These are phyloP conservation scores for Drosophila guanche DNA, from an alignment of 1,140 invertebrate species.

Conservation along the genomic window DNA sequence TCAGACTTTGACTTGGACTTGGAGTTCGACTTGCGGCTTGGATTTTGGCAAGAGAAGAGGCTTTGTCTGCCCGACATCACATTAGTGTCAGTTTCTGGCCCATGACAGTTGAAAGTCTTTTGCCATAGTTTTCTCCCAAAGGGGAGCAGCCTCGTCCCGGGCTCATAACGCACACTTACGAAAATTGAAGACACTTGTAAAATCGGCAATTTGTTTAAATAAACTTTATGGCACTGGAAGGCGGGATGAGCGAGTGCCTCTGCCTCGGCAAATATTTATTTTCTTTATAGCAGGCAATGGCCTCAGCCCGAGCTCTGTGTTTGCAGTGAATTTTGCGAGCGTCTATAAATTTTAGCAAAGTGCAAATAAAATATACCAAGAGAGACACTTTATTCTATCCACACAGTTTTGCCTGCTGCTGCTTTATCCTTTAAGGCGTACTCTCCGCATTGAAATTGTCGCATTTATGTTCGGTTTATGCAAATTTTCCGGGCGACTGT, in stretches of 20 bases:
- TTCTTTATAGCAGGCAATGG: slow-evolving; percentile 10
- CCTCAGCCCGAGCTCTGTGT: slow-evolving; percentile 13
- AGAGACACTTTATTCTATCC: slow-evolving; percentile 29
- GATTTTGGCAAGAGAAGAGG: slow-evolving; percentile 39
- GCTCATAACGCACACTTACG: slow-evolving; percentile 72
- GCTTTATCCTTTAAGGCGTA: slow-evolving; percentile 71
- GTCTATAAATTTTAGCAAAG: slow-evolving; percentile 81
- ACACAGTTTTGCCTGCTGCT: slow-evolving; percentile 32
- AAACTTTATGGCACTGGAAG: slow-evolving; percentile 77
- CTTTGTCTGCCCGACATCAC: slow-evolving; percentile 41
- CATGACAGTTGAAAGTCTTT: slow-evolving; percentile 31
- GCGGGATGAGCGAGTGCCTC: slow-evolving; percentile 20
- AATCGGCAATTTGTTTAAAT: slow-evolving; percentile 82
- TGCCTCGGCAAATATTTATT: slow-evolving; percentile 30
- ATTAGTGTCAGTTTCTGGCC: slow-evolving; percentile 61
- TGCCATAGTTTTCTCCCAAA: slow-evolving; percentile 21
- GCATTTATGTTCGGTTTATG: slow-evolving; percentile 81
- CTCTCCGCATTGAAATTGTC: slow-evolving; percentile 70
- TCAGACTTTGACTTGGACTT: slow-evolving; percentile 26
- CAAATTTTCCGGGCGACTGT: slow-evolving; percentile 50
- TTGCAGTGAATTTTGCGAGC: slow-evolving; percentile 76
- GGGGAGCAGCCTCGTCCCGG: too few relatives aligned
- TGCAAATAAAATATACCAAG: slow-evolving; percentile 79
- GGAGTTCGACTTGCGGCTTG: slow-evolving; percentile 15
- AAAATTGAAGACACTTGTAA: slow-evolving; percentile 82